These are phyloP conservation scores for Halichondria panicea DNA, from an alignment of 37 sponge, comb jelly and placozoan genomes.

Conservation along the genomic window DNA sequence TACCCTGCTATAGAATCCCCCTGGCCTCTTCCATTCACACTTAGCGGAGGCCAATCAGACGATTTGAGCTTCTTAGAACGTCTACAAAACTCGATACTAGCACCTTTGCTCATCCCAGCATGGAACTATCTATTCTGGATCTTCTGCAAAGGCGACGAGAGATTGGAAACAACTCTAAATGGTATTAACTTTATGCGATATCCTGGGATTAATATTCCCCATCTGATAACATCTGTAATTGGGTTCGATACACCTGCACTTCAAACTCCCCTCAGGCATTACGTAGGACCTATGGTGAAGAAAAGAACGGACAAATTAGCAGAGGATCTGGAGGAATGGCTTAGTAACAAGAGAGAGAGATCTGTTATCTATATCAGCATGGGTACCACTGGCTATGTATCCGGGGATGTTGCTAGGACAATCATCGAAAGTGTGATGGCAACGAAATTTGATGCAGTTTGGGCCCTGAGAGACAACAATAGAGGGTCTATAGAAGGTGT, in stretches of 20 bases:
- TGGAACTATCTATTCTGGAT: background rate
- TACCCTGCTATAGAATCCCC: background rate
- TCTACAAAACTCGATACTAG: background rate
- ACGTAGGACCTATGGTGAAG: slow-evolving; percentile 1
- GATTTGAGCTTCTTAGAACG: background rate
- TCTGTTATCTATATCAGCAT: slow-evolving; percentile 39
- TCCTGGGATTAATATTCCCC: background rate
- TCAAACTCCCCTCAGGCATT: background rate
- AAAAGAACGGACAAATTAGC: background rate
- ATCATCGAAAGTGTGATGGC: background rate
- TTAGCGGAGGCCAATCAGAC: background rate
- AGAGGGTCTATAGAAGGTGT: slow-evolving; percentile 20
- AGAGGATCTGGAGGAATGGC: slow-evolving; percentile 1
- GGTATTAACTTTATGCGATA: background rate
- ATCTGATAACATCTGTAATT: background rate
- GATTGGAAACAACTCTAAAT: background rate
- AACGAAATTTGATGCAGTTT: slow-evolving; percentile 30
- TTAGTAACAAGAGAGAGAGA: slow-evolving; percentile 1
- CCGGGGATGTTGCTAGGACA: background rate
- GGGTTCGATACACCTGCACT: background rate
- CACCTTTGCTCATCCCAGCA: background rate
- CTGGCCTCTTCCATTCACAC: background rate
- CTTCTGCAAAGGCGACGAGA: background rate
- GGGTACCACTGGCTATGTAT: slow-evolving; percentile 9
- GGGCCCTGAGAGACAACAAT: slow-evolving; percentile 31